Evolutionary conservation across 2,888 invertebrate genomes (phyloP), one percentile per base, ranked within the genome.

Genomic region (Lasioglossum leucozonium): DNA sequence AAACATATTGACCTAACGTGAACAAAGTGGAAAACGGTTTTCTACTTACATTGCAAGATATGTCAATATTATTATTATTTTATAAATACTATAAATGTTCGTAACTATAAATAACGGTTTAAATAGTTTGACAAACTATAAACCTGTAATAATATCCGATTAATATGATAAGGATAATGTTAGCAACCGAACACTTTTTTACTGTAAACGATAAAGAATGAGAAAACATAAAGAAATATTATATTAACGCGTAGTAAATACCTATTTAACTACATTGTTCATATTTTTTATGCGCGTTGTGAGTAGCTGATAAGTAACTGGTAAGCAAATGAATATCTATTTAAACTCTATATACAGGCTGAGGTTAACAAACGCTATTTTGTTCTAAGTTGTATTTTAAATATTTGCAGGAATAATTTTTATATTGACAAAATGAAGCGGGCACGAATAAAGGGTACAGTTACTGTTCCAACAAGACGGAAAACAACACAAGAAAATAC

Each of bases 361-460:
- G 40, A 40, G 65, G 30, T 44, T 79, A 65, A 16, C 26, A 40
- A 47, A 40, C 65, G 22, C 37, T 42, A 30, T n/a, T 18, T n/a
- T 11, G n/a, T 40, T 40, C 0, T n/a, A 11, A n/a, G 16, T 0
- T 69, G 69, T 40, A 40, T 69, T 69, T 40, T 40, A 40, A 40
- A 62, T 65, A 0, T 47, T 74, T 84, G 3, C 13, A 84, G 72
- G n/a, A 72, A n/a, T 34, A 37, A n/a, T 8, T 77, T 71, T 47
- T 58, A 73, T 8, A 69, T 26, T 26, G 22, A 69, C 65, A 85
- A 82, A 58, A 88, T 91, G 88, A 85, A 87, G 11, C 80, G 97
- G 92, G 96, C 97, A 75, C 96, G 97, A 94, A 97, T 98, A 91
- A 97, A 97, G 96, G 97, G 97, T 81, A 96, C 97, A 90, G 97